Evolutionary conservation across 2,113 vertebrate species (phyloP).

Genomic region (Mesoclemmys tuberculata): DNA sequence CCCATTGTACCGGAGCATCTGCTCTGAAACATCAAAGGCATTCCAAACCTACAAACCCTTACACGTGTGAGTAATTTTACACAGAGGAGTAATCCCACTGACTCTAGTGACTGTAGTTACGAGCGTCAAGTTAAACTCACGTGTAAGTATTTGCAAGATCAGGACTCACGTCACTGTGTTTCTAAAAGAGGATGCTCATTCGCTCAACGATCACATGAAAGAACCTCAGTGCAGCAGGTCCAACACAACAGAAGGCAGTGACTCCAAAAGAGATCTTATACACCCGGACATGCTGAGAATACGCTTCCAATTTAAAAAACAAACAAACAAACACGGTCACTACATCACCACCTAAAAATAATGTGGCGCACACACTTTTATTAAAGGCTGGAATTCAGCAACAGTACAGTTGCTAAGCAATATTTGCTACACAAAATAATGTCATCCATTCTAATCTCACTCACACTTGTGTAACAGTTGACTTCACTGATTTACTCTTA

Average conservation of each 20-base stretch:
- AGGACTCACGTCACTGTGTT: not conserved
- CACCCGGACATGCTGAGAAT: not conserved
- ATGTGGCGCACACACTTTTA: not conserved
- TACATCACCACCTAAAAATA: fast-evolving
- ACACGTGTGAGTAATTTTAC: not conserved
- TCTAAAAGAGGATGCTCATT: not conserved
- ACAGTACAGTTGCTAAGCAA: not conserved
- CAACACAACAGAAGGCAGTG: not conserved
- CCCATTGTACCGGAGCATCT: no score
- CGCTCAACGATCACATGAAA: not conserved
- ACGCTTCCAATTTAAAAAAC: not conserved
- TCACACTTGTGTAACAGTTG: not conserved
- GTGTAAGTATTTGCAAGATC: not conserved
- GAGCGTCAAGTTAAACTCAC: not conserved
- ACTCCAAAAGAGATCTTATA: not conserved
- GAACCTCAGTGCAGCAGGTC: not conserved
- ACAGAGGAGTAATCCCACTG: not conserved
- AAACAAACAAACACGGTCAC: not conserved
- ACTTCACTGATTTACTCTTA: not conserved
- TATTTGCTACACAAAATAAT: not conserved
- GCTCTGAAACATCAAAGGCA: not conserved
- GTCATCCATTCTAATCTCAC: not conserved
- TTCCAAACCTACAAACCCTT: not conserved
- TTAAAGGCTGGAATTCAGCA: not conserved
- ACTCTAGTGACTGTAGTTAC: not conserved